Conservation (phyloP, 2,113 vertebrate genomes). For the Brachypodius melanocephalos region DNA sequence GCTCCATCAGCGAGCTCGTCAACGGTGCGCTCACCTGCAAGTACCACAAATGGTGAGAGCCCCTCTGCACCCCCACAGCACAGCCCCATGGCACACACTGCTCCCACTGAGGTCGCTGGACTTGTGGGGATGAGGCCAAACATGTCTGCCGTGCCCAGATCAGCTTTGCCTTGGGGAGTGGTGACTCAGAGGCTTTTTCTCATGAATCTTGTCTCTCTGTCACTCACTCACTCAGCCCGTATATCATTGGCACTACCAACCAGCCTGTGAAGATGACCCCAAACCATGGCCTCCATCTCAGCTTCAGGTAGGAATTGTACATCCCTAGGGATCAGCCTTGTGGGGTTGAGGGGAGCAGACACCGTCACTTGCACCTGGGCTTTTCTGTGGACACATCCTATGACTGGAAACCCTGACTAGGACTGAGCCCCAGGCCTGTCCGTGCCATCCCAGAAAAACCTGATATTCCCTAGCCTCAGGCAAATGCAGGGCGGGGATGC, state of each 20-base stretch:
- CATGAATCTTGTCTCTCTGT: background rate
- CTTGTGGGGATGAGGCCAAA: background rate
- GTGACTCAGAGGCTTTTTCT: background rate
- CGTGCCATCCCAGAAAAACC: background rate
- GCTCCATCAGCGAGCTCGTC: constrained; percentile 88
- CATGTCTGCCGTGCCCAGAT: background rate
- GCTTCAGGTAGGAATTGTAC: constrained; percentile 82
- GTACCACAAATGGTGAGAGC: constrained; percentile 93
- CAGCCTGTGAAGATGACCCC: constrained; percentile 93
- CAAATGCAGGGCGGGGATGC: background rate
- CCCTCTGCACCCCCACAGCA: rapidly evolving
- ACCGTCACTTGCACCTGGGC: background rate
- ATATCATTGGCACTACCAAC: constrained; percentile 94
- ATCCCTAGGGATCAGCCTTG: background rate
- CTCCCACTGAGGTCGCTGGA: rapidly evolving
- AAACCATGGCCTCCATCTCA: constrained; percentile 92
- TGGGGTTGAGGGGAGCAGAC: background rate
- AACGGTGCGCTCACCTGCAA: constrained; percentile 96
- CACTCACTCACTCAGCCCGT: constrained; percentile 77
- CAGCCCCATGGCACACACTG: background rate
- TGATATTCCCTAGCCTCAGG: background rate
- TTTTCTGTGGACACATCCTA: background rate
- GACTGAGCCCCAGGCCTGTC: background rate
- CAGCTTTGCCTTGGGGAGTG: rapidly evolving
- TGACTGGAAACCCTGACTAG: background rate